phyloP scores from a whole-genome alignment of 2,888 invertebrate genomes.

The Sericinus montela region DNA sequence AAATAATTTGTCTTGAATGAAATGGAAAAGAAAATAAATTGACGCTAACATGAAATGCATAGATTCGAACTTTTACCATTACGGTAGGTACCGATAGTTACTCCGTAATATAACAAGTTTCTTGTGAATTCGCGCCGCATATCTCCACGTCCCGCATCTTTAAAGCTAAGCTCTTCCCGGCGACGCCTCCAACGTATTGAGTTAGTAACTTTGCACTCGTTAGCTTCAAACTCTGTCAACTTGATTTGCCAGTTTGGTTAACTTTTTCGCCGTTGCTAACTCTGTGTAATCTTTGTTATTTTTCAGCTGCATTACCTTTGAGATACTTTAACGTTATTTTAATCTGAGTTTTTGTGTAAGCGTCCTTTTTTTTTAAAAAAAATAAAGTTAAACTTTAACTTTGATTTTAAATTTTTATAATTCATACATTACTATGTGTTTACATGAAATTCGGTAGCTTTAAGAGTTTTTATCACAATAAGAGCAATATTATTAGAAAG shows the following conservation, averaged over 20 bases:
- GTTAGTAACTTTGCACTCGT: conserved; percentile 35
- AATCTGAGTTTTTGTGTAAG: too few relatives aligned
- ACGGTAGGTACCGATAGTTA: not conserved
- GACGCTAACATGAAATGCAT: not conserved
- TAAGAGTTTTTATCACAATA: too few relatives aligned
- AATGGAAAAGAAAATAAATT: too few relatives aligned
- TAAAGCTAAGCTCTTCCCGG: conserved; percentile 4
- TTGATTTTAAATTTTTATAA: too few relatives aligned
- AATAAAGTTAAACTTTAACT: too few relatives aligned
- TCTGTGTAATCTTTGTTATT: conserved; percentile 23
- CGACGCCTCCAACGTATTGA: conserved; percentile 28
- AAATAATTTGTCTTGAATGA: not conserved
- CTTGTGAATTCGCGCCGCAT: not conserved
- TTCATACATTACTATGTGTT: too few relatives aligned
- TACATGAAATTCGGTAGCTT: too few relatives aligned
- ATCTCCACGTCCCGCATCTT: conserved; percentile 3
- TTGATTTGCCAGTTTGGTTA: conserved; percentile 35
- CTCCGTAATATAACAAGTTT: not conserved
- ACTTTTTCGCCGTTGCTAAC: conserved; percentile 22
- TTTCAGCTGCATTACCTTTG: not conserved
- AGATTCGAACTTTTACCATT: not conserved
- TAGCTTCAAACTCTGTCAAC: conserved; percentile 33
- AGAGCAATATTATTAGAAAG: too few relatives aligned
- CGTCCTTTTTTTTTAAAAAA: too few relatives aligned
- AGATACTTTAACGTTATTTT: too few relatives aligned